Evolutionary conservation across 2,113 vertebrate genomes (phyloP), one percentile per base, ranked within the genome.

Genomic region (Pagrus major): DNA sequence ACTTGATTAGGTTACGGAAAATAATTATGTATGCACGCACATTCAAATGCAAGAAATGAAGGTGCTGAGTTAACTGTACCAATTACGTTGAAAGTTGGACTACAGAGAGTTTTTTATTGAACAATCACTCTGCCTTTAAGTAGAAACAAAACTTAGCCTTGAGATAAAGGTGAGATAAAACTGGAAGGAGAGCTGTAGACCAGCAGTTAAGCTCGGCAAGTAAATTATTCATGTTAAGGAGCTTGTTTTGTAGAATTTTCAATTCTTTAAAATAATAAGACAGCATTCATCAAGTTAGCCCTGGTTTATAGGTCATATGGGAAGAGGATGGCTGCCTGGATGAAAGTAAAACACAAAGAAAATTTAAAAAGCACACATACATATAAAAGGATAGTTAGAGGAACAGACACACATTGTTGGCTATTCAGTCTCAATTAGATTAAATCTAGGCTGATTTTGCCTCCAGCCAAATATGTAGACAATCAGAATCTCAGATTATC

Each of bases 191-290:
- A n/a, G 5, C 29, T 25, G 21, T 3, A 31, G 35, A 73, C 8
- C 4, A 25, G 35, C 25, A 58, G 63, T 9, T 51, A 41, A 71
- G 29, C 18, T 67, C 4, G 3, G 56, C 23, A 20, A 58, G 23
- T 81, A 23, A 76, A 85, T 81, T 87, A 83, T 88, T 86, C 64
- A 85, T 70, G 31, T 25, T 27, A 78, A 76, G n/a, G 1, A 12
- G 15, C n/a, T 69, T 67, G 27, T 65, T 80, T 71, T 54, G 55
- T 59, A 15, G 37, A 14, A 21, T 41, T 80, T 42, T 76, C 31
- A 23, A 9, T 47, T 64, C 15, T 15, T 10, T 44, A 29, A 29
- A 58, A 67, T 75, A 74, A 42, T 44, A 81, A 41, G 58, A 86
- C 15, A 11, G 35, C 1, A 11, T 73, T 23, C 33, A 47, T 77